Evolutionary conservation across 2,113 vertebrate species (phyloP).

Genomic region (Tyrannus savana): DNA sequence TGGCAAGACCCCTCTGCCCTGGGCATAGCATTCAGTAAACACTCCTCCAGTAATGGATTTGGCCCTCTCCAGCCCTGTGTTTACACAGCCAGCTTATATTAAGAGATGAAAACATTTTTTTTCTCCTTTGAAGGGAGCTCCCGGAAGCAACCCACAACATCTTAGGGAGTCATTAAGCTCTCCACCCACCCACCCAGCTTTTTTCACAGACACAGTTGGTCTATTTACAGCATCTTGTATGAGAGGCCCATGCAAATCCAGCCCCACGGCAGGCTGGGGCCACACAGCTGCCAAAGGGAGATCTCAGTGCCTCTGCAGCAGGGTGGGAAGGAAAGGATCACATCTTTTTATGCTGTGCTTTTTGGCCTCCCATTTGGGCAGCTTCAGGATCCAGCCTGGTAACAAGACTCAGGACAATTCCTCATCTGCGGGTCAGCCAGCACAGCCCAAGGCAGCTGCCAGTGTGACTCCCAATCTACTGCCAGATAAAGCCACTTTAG

Average conservation of each 20-base stretch:
- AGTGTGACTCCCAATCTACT: background rate
- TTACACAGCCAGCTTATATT: constrained; percentile 18
- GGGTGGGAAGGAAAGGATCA: background rate
- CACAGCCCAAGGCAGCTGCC: background rate
- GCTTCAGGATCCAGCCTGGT: background rate
- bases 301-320: background rate
- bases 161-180: background rate
- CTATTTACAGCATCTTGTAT: background rate
- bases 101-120: constrained; percentile 48
- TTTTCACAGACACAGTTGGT: background rate
- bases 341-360: background rate
- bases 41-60: background rate
- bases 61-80: background rate
- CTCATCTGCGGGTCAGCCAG: background rate
- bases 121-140: constrained; percentile 40
- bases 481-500: background rate
- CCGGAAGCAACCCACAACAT: constrained; percentile 19
- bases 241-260: background rate
- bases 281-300: fast-evolving
- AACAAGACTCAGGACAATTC: background rate
- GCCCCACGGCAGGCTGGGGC: background rate
- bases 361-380: background rate
- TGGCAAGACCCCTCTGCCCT: background rate
- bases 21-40: background rate
- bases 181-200: background rate